phyloP scores from a whole-genome alignment of 2,888 invertebrate species.

The Plebejus melissa region DNA sequence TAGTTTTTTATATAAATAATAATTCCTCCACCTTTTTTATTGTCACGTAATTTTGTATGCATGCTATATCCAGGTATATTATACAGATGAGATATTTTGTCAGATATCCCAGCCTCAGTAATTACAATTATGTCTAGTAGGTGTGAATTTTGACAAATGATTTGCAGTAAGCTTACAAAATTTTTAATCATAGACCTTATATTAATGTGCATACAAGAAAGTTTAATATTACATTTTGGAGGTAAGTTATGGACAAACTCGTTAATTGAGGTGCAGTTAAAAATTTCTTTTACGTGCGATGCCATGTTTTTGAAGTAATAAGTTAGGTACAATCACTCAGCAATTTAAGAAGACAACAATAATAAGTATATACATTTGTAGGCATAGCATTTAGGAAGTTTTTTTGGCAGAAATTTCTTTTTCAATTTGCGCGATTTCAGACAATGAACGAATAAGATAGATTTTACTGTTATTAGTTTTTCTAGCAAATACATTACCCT shows the following conservation, averaged over 20 bases:
- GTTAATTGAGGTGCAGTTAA: slow-evolving; percentile 31
- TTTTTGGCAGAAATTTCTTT: not conserved
- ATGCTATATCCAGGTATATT: slow-evolving; percentile 39
- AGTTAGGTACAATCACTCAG: not conserved
- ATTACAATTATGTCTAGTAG: slow-evolving; percentile 34
- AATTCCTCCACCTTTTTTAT: slow-evolving; percentile 37
- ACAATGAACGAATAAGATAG: slow-evolving; percentile 30
- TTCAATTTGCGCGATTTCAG: slow-evolving; percentile 28
- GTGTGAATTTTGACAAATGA: no score
- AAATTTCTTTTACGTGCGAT: slow-evolving; percentile 27
- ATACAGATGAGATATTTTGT: slow-evolving; percentile 34
- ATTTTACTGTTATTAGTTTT: slow-evolving; percentile 36
- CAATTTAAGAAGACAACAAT: not conserved
- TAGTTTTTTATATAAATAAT: slow-evolving; percentile 33
- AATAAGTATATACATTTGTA: not conserved
- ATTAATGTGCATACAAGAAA: not conserved
- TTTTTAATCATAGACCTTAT: not conserved
- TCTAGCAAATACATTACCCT: slow-evolving; percentile 33
- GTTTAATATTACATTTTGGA: not conserved
- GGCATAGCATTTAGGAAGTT: not conserved
- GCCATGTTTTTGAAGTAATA: not conserved
- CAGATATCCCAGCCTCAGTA: slow-evolving; percentile 36
- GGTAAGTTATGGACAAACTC: slow-evolving; percentile 29
- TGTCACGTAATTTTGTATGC: slow-evolving; percentile 35
- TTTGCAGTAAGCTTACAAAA: no score